Conservation (phyloP, 2,113 vertebrate species). For the Syngnathoides biaculeatus region DNA sequence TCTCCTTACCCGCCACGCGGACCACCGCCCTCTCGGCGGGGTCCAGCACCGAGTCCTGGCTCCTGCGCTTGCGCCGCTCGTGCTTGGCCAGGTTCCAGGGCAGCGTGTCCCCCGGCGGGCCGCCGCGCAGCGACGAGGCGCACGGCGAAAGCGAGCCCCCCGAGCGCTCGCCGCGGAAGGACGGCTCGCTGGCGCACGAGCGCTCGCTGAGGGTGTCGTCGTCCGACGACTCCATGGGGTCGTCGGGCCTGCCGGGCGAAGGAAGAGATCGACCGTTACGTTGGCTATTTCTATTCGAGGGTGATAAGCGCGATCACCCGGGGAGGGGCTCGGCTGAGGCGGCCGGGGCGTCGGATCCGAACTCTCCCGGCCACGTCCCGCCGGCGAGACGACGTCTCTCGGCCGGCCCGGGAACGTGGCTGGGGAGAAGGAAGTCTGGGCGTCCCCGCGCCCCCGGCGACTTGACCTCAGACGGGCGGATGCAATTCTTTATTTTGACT, state of each 20-base stretch:
- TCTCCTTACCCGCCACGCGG: constrained; percentile 87
- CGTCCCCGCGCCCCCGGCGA: too few species aligned
- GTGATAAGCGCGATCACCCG: too few species aligned
- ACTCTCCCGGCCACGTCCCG: too few species aligned
- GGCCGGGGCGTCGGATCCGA: too few species aligned
- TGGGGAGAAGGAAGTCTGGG: too few species aligned
- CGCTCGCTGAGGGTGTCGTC: constrained; percentile 96
- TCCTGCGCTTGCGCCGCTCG: constrained; percentile 92
- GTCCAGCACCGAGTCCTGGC: constrained; percentile 95
- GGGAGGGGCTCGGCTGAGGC: too few species aligned
- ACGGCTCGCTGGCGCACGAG: constrained; percentile 86
- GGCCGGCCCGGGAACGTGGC: too few species aligned
- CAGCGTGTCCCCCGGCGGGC: constrained; percentile 88
- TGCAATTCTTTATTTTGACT: too few species aligned
- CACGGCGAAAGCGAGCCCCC: constrained; percentile 92
- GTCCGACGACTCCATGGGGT: constrained; percentile 90
- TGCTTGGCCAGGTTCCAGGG: constrained; percentile 97
- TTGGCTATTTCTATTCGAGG: too few species aligned
- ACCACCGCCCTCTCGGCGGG: constrained; percentile 96
- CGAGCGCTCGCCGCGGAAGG: constrained; percentile 88
- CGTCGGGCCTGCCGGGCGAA: constrained; percentile 19
- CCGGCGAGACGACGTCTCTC: too few species aligned
- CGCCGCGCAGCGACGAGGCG: constrained; percentile 77
- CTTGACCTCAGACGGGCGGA: too few species aligned
- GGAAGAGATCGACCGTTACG: constrained; percentile 4